Evolutionary conservation across 2,113 vertebrate species (phyloP).

Genomic region (Clupea harengus): DNA sequence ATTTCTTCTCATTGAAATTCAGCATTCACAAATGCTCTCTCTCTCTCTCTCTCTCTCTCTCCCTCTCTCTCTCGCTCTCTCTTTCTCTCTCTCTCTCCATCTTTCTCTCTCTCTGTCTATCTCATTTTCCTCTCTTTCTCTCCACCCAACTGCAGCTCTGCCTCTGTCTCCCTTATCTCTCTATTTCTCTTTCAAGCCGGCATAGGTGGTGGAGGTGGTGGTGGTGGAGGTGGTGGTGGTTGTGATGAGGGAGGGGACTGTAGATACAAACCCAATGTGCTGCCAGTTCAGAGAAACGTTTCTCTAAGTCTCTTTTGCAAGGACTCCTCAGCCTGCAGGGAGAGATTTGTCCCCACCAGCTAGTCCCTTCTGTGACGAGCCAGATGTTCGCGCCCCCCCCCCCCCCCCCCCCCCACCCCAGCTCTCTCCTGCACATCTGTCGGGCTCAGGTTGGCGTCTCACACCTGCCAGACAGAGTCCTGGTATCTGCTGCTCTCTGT

Average conservation of each 20-base stretch:
- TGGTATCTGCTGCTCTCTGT: too few relatives aligned
- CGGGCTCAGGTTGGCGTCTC: too few relatives aligned
- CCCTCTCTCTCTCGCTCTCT: background rate
- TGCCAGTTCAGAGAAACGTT: background rate
- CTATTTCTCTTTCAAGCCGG: background rate
- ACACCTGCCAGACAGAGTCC: too few relatives aligned
- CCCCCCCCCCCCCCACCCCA: background rate
- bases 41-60: background rate
- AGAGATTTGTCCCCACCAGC: background rate
- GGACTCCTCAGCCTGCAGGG: background rate
- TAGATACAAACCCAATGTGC: background rate
- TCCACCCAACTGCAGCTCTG: background rate
- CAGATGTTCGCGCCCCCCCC: background rate
- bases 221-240: background rate
- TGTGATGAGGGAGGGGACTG: background rate
- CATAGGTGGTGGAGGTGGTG: background rate
- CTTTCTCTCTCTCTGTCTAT: background rate
- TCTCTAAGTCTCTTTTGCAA: background rate
- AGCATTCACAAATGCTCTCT: constrained; percentile 22
- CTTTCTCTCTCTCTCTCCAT: background rate
- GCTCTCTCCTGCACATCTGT: background rate
- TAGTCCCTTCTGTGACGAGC: background rate
- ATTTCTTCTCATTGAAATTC: constrained; percentile 39
- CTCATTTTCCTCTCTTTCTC: background rate
- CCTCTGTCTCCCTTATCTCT: constrained; percentile 1